Evolutionary conservation across 2,888 invertebrate genomes (phyloP).

Genomic region (Eupithecia subfuscata): DNA sequence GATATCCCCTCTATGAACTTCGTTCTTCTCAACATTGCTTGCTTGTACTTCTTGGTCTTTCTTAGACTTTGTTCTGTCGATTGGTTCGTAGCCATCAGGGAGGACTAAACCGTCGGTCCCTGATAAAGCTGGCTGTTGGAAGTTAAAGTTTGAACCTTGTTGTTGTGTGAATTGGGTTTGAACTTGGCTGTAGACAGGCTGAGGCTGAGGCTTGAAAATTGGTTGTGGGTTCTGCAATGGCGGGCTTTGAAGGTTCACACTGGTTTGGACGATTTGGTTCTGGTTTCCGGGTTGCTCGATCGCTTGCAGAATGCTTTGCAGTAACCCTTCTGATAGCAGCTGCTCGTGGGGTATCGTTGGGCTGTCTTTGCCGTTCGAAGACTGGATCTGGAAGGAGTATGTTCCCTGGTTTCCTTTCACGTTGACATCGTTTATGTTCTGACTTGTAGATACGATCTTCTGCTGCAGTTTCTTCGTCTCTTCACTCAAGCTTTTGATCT

Average conservation of each 20-base stretch:
- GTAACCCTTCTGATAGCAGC: slow-evolving; percentile 89
- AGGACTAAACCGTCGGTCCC: slow-evolving; percentile 65
- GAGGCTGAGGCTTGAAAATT: not conserved
- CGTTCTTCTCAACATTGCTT: slow-evolving; percentile 53
- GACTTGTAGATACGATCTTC: slow-evolving; percentile 64
- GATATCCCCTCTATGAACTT: slow-evolving; percentile 59
- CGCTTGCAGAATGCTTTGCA: slow-evolving; percentile 92
- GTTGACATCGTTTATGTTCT: slow-evolving; percentile 50
- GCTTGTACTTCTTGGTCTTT: slow-evolving; percentile 64
- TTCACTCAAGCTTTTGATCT: slow-evolving; percentile 70
- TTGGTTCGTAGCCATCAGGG: slow-evolving; percentile 75
- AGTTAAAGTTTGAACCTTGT: slow-evolving; percentile 30
- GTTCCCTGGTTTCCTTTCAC: slow-evolving; percentile 82
- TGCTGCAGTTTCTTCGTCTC: slow-evolving; percentile 74
- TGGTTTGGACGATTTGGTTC: slow-evolving; percentile 31
- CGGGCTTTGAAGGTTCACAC: slow-evolving; percentile 31
- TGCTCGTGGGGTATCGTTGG: slow-evolving; percentile 87
- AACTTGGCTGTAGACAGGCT: not conserved
- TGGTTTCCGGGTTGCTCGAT: slow-evolving; percentile 87
- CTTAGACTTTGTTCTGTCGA: slow-evolving; percentile 65
- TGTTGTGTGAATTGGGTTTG: slow-evolving; percentile 8
- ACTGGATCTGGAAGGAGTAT: slow-evolving; percentile 91
- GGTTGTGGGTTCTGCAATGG: slow-evolving; percentile 25
- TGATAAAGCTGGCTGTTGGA: slow-evolving; percentile 40
- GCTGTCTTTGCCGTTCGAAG: slow-evolving; percentile 83